phyloP scores from a whole-genome alignment of 2,113 vertebrate genomes.

The Oreocharis arfaki region DNA sequence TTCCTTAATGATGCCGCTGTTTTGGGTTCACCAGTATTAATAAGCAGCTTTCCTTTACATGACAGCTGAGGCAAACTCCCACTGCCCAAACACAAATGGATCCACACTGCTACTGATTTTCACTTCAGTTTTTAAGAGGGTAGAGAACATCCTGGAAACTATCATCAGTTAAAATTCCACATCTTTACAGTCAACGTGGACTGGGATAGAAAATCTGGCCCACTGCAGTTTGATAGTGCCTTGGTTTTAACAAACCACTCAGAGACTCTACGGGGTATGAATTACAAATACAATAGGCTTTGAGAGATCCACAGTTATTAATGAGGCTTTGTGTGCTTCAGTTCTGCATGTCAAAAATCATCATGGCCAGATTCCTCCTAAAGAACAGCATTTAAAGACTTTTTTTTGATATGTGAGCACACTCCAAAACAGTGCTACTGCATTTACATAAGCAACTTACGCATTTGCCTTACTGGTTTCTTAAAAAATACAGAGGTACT shows the following conservation, averaged over 20 bases:
- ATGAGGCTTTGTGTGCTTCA: not conserved
- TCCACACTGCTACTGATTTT: not conserved
- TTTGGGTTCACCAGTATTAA: not conserved
- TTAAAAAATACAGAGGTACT: fast-evolving
- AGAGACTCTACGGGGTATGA: fast-evolving
- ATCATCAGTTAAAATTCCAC: not conserved
- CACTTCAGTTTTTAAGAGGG: not conserved
- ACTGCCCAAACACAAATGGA: not conserved
- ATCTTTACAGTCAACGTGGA: not conserved
- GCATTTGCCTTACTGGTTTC: not conserved
- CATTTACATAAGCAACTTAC: not conserved
- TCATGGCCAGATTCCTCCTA: not conserved
- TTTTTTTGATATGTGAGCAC: not conserved
- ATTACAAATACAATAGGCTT: not conserved
- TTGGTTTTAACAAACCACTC: not conserved
- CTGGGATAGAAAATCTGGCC: not conserved
- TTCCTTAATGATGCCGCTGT: not conserved
- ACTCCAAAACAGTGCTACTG: not conserved
- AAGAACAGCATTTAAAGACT: not conserved
- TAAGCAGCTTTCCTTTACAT: not conserved
- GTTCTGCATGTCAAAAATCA: not conserved
- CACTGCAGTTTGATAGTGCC: not conserved
- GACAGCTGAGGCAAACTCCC: not conserved
- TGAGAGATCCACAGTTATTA: not conserved
- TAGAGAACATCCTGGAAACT: not conserved